phyloP scores from a whole-genome alignment of 23 tunicate genomes.

The Diplosoma virens region DNA sequence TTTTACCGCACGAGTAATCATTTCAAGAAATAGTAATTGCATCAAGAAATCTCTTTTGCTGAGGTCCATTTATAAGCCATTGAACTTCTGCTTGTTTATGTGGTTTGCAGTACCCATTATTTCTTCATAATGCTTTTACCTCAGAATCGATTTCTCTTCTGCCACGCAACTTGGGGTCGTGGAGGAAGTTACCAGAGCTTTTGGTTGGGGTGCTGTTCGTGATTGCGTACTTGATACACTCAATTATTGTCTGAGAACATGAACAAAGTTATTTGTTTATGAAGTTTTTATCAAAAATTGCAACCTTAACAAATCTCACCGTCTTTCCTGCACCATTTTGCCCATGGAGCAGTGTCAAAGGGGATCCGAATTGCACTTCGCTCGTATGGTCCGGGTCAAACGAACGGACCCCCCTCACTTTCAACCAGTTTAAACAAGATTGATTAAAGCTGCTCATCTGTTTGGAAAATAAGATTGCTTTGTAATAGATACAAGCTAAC shows the following conservation, averaged over 20 bases:
- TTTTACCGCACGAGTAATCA: too few species aligned
- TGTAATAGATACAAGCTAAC: too few species aligned
- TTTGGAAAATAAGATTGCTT: too few species aligned
- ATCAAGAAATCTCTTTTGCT: too few species aligned
- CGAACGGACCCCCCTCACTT: neutral
- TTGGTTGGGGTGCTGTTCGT: neutral
- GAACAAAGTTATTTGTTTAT: too few species aligned
- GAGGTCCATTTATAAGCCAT: too few species aligned
- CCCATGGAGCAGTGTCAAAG: neutral
- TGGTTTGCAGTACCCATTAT: too few species aligned
- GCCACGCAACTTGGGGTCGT: neutral
- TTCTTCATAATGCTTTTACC: too few species aligned
- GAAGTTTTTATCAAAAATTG: neutral
- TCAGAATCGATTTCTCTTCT: neutral
- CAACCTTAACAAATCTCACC: neutral
- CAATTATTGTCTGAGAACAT: slow-evolving; percentile 1
- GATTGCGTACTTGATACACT: neutral
- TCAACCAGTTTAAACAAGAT: neutral
- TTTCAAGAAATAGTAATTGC: too few species aligned
- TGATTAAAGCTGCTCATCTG: too few species aligned
- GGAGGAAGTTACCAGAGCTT: neutral
- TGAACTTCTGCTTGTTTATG: too few species aligned
- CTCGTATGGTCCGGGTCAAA: neutral
- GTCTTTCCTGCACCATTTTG: neutral
- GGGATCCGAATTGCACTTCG: neutral